These are phyloP conservation scores for Heterodera filipjevi DNA, from an alignment of 2,888 invertebrate species.

Conservation along the genomic window DNA sequence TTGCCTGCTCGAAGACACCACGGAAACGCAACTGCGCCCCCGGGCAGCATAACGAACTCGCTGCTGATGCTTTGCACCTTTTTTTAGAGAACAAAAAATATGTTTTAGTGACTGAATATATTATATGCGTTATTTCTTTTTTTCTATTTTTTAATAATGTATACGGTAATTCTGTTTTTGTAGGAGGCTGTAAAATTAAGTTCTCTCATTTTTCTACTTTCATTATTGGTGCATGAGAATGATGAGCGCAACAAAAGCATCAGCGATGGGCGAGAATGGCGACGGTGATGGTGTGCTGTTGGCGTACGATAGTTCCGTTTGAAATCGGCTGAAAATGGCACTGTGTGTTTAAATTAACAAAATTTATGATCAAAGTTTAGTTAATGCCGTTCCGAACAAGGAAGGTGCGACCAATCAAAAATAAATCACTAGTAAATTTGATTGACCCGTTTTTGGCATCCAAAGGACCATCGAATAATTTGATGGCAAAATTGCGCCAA, in stretches of 20 bases:
- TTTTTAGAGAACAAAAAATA: neutral
- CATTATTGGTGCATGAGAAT: neutral
- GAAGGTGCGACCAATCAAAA: too few species aligned
- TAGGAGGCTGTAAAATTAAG: neutral
- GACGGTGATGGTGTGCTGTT: neutral
- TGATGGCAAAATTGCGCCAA: slow-evolving; percentile 5
- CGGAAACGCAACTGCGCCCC: neutral
- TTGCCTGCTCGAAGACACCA: slow-evolving; percentile 3
- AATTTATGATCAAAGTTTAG: neutral
- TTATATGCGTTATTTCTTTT: neutral
- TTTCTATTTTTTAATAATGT: too few species aligned
- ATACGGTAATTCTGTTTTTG: too few species aligned
- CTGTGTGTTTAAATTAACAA: too few species aligned
- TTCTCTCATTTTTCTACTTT: neutral
- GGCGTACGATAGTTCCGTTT: neutral
- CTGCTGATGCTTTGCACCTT: neutral
- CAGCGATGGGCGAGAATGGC: neutral
- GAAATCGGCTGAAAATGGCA: neutral
- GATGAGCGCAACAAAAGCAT: slow-evolving; percentile 8
- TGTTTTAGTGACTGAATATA: neutral
- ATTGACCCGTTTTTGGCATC: slow-evolving; percentile 4
- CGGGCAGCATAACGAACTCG: neutral
- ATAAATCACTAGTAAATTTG: too few species aligned
- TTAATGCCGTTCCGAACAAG: too few species aligned
- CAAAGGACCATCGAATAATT: slow-evolving; percentile 8